Conservation (phyloP, 2,113 vertebrate species). For the Microcebus ravelobensis region DNA sequence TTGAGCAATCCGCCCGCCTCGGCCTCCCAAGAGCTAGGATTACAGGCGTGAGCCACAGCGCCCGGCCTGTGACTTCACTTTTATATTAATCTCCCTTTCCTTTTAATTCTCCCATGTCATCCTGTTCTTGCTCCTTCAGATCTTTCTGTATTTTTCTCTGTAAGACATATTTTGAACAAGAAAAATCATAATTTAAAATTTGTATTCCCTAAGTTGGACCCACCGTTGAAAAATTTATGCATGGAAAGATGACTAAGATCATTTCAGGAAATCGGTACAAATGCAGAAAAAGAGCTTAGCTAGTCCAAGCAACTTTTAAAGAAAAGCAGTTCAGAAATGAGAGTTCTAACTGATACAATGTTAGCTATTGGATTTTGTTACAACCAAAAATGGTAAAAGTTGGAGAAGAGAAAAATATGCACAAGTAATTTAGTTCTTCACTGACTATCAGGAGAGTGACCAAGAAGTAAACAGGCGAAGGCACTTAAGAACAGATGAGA, state of each 20-base stretch:
- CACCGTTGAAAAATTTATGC: background rate
- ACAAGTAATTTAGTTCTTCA: background rate
- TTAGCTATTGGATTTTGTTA: background rate
- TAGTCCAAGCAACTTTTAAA: background rate
- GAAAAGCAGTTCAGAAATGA: background rate
- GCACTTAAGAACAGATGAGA: background rate
- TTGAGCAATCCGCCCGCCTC: no score
- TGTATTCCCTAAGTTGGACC: background rate
- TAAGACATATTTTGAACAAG: background rate
- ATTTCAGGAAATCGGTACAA: background rate
- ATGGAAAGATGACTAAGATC: background rate
- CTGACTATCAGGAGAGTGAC: rapidly evolving
- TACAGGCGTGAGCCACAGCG: no score
- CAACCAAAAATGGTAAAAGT: background rate
- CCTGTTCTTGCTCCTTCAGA: background rate
- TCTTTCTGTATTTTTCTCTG: background rate
- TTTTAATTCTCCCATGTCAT: background rate
- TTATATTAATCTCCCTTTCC: background rate
- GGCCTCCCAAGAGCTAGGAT: no score
- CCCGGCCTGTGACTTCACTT: no score
- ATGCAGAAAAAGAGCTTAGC: background rate
- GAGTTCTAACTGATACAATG: background rate
- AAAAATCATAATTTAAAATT: background rate
- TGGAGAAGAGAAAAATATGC: background rate
- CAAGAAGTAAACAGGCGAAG: background rate